Conservation (phyloP, 2,113 vertebrate genomes). For the Lepus timidus region DNA sequence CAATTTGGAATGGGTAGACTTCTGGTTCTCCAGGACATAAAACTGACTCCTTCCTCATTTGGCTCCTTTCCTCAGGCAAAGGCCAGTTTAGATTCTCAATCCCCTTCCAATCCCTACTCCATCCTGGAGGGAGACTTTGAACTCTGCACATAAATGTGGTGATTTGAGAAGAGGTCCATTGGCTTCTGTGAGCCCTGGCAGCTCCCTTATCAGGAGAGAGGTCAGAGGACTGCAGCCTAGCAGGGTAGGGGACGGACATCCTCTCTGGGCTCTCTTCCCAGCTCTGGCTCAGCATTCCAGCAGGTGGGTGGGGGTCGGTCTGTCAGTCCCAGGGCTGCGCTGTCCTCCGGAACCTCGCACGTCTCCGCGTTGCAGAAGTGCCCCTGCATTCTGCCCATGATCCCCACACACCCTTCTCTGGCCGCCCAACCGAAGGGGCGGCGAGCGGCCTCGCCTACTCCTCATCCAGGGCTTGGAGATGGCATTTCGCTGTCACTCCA, state of each 20-base stretch:
- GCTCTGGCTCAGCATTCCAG: background rate
- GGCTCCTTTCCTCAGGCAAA: background rate
- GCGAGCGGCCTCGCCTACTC: background rate
- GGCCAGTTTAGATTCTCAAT: background rate
- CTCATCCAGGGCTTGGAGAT: background rate
- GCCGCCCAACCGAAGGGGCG: background rate
- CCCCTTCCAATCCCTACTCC: background rate
- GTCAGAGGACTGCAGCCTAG: background rate
- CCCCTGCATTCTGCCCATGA: fast-evolving
- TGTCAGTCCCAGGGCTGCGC: background rate
- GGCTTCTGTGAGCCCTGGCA: background rate
- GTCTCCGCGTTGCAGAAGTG: background rate
- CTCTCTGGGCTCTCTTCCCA: background rate
- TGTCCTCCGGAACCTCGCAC: background rate
- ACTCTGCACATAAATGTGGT: background rate
- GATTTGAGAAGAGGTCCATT: background rate
- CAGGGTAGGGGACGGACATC: fast-evolving
- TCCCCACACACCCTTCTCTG: background rate
- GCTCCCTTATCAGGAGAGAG: background rate
- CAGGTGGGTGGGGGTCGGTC: too few relatives aligned
- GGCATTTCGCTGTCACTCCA: background rate
- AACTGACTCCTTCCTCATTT: background rate
- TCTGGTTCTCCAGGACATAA: background rate
- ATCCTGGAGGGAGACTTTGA: background rate
- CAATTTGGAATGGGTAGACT: background rate